Evolutionary conservation across 2,797 vertebrate species (phyloP), one percentile per base, ranked within the genome.

Genomic region (Melanotaenia maccullochi): DNA sequence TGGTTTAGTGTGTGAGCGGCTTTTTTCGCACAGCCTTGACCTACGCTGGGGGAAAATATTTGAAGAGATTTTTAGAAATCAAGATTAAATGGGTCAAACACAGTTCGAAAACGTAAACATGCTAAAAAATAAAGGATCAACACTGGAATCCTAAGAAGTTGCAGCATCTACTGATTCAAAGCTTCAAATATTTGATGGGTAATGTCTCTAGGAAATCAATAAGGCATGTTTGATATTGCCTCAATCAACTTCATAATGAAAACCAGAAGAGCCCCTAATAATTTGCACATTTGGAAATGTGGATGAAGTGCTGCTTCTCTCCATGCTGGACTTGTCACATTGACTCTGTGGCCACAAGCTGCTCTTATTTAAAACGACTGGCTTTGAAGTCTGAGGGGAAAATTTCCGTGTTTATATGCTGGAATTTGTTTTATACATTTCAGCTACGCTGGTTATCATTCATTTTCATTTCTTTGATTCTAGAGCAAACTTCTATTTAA

Each of bases 11-110:
- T 75, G 51, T 85, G 70, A 38, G 69, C 68, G 38, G 78, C 67
- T 79, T 69, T 76, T 58, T 60, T 77, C 68, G 25, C 32, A 38
- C 73, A 78, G 76, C 92, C 91, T 93, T 93, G 92, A 95, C 90
- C 92, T 69, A n/a, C 60, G 77, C 36, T 62, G 11, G 57, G 36
- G 22, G 58, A 57, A 61, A 65, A 78, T 18, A 24, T 55, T 56
- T 11, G 4, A 68, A 61, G 68, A 49, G 13, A 32, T 1, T 24
- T 60, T 59, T 9, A 24, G 64, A 75, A 71, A 52, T 56, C 51
- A 47, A 42, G 60, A 71, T 62, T 58, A 65, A 69, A 71, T 9
- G 22, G 58, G 67, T 75, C 51, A 68, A 65, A 65, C 55, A 13
- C n/a, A 49, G 38, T 1, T 49, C 12, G 5, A 24, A 58, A 11